Conservation (phyloP, 2,888 invertebrate genomes). For the Brachypalpus laphriformis region DNA sequence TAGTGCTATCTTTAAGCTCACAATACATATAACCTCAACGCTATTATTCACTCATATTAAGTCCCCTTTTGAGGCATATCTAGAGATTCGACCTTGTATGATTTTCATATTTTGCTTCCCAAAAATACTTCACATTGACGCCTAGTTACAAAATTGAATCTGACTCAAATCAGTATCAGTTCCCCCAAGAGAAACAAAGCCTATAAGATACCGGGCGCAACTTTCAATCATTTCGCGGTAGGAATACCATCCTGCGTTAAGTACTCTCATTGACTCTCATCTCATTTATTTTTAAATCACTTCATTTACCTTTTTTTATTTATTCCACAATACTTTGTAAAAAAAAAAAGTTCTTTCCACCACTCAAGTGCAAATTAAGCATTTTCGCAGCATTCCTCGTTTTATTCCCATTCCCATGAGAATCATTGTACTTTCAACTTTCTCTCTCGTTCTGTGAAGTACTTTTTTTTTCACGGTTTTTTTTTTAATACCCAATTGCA, state of each 20-base stretch:
- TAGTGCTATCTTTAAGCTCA: no score
- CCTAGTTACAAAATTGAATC: not conserved
- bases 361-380: constrained; percentile 43
- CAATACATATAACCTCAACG: no score
- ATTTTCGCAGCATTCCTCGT: constrained; percentile 33
- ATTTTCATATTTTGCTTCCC: no score
- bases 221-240: not conserved
- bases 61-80: no score
- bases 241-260: not conserved
- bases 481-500: constrained; percentile 27
- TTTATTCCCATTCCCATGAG: constrained; percentile 49
- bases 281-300: constrained; percentile 13
- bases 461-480: not conserved
- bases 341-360: constrained; percentile 4
- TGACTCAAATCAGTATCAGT: not conserved
- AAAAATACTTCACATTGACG: not conserved
- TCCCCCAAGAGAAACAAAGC: not conserved
- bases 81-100: no score
- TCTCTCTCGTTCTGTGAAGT: constrained; percentile 31
- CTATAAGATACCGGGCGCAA: not conserved
- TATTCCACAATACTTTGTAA: not conserved
- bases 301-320: constrained; percentile 18
- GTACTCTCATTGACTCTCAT: not conserved
- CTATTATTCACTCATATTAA: no score
- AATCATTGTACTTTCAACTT: constrained; percentile 63